Evolutionary conservation across 2,113 vertebrate species (phyloP).

Genomic region (Pterocles orientalis): DNA sequence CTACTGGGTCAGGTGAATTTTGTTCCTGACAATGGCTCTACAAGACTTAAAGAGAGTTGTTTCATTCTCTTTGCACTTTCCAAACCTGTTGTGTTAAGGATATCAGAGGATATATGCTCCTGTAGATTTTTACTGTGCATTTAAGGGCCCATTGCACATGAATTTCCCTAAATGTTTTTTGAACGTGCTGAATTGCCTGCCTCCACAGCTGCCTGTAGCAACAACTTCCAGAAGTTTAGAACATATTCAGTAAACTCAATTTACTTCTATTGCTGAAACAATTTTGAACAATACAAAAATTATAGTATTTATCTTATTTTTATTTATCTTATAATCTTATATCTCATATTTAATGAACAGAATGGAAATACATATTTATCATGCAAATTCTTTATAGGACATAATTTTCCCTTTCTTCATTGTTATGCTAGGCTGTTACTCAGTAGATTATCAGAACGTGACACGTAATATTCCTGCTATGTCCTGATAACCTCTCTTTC

Average conservation of each 20-base stretch:
- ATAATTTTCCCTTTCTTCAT: background rate
- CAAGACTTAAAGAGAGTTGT: background rate
- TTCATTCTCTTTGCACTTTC: background rate
- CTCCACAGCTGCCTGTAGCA: background rate
- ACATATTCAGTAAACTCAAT: background rate
- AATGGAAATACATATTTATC: background rate
- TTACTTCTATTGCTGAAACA: background rate
- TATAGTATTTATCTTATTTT: background rate
- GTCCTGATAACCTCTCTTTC: background rate
- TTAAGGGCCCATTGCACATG: background rate
- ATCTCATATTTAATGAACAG: background rate
- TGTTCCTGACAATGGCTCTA: background rate
- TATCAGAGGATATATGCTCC: background rate
- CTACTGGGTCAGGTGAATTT: background rate
- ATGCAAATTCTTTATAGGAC: background rate
- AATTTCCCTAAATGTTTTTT: background rate
- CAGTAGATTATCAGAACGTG: background rate
- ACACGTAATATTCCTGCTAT: background rate
- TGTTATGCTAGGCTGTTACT: background rate
- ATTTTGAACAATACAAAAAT: background rate
- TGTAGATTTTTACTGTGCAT: background rate
- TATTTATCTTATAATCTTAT: too few relatives aligned
- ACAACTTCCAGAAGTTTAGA: background rate
- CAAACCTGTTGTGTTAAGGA: background rate
- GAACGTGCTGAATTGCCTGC: background rate